A percentile compares a stretch with the other conserved stretches of the same genome.
Evolutionary conservation across 2,888 invertebrate genomes (phyloP).

Genomic region (Lepidonotus clava): DNA sequence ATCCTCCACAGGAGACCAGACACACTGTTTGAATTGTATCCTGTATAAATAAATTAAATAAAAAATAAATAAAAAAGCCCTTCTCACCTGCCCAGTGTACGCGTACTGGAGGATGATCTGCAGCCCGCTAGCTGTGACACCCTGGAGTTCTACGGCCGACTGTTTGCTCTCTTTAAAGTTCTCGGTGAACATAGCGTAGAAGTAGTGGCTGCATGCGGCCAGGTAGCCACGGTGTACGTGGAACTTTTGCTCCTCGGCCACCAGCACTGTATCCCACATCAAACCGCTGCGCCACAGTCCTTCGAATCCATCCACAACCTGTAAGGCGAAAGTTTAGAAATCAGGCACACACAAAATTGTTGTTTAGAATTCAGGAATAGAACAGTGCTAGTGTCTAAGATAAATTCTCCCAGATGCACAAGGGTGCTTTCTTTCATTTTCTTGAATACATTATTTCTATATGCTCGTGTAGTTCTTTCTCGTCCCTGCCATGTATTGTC

Average conservation of each 20-base stretch:
- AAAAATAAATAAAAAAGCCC: not conserved
- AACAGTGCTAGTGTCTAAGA: no score
- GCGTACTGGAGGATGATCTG: conserved; percentile 79
- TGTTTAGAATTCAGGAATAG: no score
- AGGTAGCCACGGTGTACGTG: conserved; percentile 78
- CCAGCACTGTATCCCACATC: conserved; percentile 67
- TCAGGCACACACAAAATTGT: no score
- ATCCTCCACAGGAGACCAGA: not conserved
- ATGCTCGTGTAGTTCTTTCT: no score
- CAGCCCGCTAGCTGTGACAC: conserved; percentile 78
- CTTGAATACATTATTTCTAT: no score
- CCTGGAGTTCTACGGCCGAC: conserved; percentile 78
- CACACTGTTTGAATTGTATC: not conserved
- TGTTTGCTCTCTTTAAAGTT: conserved; percentile 77
- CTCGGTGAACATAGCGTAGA: conserved; percentile 80
- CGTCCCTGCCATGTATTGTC: no score
- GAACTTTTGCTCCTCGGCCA: conserved; percentile 66
- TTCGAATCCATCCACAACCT: conserved; percentile 66
- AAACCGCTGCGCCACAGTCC: conserved; percentile 64
- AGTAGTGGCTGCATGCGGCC: conserved; percentile 80
- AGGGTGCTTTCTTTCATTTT: no score
- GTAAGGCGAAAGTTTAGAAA: no score
- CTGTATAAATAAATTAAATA: not conserved
- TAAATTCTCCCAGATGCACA: no score
- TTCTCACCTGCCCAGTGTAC: conserved; percentile 71